phyloP scores from a whole-genome alignment of 2,888 invertebrate genomes.

The Syrphus vitripennis region DNA sequence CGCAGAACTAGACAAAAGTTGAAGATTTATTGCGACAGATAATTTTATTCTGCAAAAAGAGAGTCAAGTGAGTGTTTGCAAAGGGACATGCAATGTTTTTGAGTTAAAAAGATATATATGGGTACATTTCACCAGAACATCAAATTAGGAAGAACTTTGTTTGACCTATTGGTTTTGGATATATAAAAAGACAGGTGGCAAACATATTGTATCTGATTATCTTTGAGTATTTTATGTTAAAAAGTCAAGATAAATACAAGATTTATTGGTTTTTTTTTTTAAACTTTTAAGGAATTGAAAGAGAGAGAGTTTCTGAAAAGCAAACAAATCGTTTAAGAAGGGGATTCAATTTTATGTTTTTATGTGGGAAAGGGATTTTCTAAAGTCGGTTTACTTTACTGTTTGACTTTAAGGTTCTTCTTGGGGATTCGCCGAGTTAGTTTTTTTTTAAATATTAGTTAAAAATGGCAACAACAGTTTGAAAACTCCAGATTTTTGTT shows the following conservation, averaged over 20 bases:
- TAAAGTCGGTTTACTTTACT: no score
- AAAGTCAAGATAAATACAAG: not conserved
- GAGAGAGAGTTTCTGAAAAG: no score
- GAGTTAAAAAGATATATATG: no score
- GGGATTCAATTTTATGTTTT: no score
- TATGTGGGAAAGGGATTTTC: no score
- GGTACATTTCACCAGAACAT: not conserved
- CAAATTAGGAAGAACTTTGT: constrained; percentile 13
- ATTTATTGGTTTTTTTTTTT: not conserved
- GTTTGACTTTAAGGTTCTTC: no score
- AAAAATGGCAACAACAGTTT: no score
- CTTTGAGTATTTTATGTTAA: not conserved
- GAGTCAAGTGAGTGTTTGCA: constrained; percentile 32
- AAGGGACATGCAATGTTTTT: constrained; percentile 30
- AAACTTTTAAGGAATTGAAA: no score
- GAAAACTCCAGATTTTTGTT: no score
- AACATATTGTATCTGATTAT: not conserved
- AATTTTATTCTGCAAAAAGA: constrained; percentile 29
- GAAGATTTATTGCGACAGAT: constrained; percentile 48
- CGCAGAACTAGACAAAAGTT: not conserved
- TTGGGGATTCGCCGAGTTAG: no score
- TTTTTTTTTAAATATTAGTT: no score
- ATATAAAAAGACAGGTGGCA: not conserved
- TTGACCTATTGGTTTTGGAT: constrained; percentile 13
- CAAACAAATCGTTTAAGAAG: no score